Evolutionary conservation across 53 echinoderm and acorn worm species (phyloP).

Genomic region (Luidia sarsii): DNA sequence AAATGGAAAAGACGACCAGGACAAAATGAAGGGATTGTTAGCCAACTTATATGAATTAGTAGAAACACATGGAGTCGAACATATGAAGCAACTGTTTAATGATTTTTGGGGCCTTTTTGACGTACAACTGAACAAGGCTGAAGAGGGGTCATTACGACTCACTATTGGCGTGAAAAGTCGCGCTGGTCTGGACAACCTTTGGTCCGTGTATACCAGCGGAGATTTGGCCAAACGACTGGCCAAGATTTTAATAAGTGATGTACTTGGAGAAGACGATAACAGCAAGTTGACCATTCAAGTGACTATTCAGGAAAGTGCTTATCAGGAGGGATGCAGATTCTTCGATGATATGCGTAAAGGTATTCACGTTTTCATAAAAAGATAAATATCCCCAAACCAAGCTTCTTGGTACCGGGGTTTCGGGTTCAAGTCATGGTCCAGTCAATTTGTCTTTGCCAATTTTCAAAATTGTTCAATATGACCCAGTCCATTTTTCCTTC

Average conservation of each 20-base stretch:
- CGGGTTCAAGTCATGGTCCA: too few relatives aligned
- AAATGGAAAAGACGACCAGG: too few relatives aligned
- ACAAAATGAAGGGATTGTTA: too few relatives aligned
- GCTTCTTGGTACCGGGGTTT: too few relatives aligned
- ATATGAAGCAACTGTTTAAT: not conserved
- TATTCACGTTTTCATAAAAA: not conserved
- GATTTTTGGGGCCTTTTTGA: not conserved
- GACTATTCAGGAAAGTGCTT: not conserved
- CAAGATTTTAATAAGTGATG: slow-evolving; percentile 26
- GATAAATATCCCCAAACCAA: too few relatives aligned
- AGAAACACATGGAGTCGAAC: too few relatives aligned
- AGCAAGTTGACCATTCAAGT: slow-evolving; percentile 9
- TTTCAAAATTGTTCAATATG: too few relatives aligned
- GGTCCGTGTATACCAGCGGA: slow-evolving; percentile 14
- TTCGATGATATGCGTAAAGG: slow-evolving; percentile 2
- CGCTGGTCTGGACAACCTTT: slow-evolving; percentile 25
- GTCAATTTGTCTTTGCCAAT: too few relatives aligned
- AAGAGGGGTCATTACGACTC: slow-evolving; percentile 1
- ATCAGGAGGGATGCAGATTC: slow-evolving; percentile 3
- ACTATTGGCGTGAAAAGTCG: not conserved
- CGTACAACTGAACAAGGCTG: not conserved
- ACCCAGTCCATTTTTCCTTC: too few relatives aligned
- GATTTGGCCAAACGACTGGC: slow-evolving; percentile 11
- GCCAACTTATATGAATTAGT: too few relatives aligned
- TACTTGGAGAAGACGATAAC: slow-evolving; percentile 12